These are phyloP conservation scores for Lateolabrax maculatus DNA, from an alignment of 2,797 vertebrate genomes.

Conservation along the genomic window DNA sequence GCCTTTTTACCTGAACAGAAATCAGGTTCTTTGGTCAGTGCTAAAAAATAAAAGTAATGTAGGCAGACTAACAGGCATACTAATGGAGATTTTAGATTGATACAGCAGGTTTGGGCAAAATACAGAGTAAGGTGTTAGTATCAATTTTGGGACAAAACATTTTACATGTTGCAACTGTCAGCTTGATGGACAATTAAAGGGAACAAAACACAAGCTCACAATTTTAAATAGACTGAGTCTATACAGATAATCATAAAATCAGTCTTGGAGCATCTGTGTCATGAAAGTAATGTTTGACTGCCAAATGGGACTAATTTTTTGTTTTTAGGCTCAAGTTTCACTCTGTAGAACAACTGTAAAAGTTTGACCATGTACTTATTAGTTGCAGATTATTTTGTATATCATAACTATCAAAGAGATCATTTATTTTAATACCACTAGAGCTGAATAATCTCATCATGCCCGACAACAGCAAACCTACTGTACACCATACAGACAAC, in stretches of 20 bases:
- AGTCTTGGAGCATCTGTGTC: constrained; percentile 2
- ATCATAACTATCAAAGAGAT: neutral
- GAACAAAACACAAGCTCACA: neutral
- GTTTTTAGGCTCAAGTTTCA: neutral
- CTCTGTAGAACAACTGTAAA: neutral
- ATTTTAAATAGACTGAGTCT: constrained; percentile 1
- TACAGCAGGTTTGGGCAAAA: neutral
- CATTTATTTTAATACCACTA: constrained; percentile 1
- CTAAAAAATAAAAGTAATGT: neutral
- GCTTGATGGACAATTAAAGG: constrained; percentile 3
- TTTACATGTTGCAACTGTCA: neutral
- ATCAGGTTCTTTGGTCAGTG: neutral
- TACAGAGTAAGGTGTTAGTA: neutral
- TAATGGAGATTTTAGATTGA: neutral
- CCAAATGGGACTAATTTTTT: neutral
- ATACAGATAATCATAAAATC: constrained; percentile 9
- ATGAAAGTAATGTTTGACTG: neutral
- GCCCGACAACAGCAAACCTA: constrained; percentile 9
- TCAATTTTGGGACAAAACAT: neutral
- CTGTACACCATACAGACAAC: neutral
- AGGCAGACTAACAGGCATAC: neutral
- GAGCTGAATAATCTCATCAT: neutral
- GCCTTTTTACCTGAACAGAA: neutral
- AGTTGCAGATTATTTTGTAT: constrained; percentile 4
- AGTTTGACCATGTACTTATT: neutral